phyloP scores from a whole-genome alignment of 2,888 invertebrate genomes.

The Apamea sordens region DNA sequence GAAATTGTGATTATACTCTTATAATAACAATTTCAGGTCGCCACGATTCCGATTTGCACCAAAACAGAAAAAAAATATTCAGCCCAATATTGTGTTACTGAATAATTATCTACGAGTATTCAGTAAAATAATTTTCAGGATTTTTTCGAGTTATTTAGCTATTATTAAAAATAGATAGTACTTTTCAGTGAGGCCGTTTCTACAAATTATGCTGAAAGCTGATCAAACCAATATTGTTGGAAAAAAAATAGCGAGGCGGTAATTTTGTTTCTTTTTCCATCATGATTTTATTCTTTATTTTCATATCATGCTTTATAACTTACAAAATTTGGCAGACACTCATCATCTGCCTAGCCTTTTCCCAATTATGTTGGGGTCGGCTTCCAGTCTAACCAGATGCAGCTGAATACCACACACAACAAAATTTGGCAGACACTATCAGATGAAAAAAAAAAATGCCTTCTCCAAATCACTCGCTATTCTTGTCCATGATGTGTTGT shows the following conservation, averaged over 20 bases:
- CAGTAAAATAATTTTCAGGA: neutral
- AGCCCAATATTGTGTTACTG: neutral
- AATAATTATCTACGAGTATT: too few relatives aligned
- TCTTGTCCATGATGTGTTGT: constrained; percentile 46
- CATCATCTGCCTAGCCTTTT: too few relatives aligned
- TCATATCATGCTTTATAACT: neutral
- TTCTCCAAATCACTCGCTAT: constrained; percentile 11
- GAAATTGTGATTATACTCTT: too few relatives aligned
- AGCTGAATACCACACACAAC: too few relatives aligned
- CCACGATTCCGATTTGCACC: neutral
- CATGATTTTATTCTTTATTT: neutral
- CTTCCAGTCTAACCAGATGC: too few relatives aligned
- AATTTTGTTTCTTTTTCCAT: too few relatives aligned
- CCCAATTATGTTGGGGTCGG: too few relatives aligned
- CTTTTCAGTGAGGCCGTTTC: neutral
- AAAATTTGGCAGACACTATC: neutral
- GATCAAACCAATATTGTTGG: neutral
- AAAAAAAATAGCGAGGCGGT: neutral
- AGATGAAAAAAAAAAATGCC: constrained; percentile 18
- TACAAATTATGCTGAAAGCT: neutral
- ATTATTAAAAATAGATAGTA: neutral
- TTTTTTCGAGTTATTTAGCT: neutral
- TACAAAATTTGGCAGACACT: neutral
- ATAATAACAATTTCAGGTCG: too few relatives aligned
- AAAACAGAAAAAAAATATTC: neutral